Percentiles rank a stretch among this genome's conserved stretches.
phyloP scores from a whole-genome alignment of 2,888 invertebrate species.

The Ptychoptera albimana region DNA sequence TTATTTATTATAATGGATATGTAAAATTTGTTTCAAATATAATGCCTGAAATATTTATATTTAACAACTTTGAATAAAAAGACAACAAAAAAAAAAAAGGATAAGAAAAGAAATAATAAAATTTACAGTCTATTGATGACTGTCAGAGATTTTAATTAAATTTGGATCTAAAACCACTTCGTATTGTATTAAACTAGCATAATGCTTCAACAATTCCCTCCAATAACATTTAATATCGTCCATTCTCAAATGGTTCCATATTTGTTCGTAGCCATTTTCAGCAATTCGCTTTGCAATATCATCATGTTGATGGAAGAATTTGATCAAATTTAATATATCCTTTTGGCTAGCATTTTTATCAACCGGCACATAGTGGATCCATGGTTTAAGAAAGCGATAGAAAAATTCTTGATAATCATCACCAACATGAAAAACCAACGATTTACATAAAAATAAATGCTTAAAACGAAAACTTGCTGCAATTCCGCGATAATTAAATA shows the following conservation, averaged over 20 bases:
- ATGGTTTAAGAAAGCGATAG: constrained; percentile 76
- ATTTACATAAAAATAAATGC: constrained; percentile 84
- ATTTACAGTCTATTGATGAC: too few species aligned
- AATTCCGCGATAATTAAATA: constrained; percentile 93
- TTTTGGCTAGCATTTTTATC: constrained; percentile 45
- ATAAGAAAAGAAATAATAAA: too few species aligned
- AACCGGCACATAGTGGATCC: constrained; percentile 91
- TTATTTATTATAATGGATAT: too few species aligned
- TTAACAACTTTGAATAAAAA: too few species aligned
- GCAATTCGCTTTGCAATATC: constrained; percentile 61
- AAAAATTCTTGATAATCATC: constrained; percentile 92
- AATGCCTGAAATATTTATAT: too few species aligned
- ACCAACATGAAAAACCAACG: constrained; percentile 87
- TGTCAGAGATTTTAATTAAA: constrained; percentile 35
- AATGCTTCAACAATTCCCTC: constrained; percentile 56
- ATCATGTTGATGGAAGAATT: constrained; percentile 64
- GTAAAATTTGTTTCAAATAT: too few species aligned
- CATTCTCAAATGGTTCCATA: constrained; percentile 69
- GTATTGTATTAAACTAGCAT: constrained; percentile 56
- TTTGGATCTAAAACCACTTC: constrained; percentile 40
- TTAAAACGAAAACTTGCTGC: constrained; percentile 96
- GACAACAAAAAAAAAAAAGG: too few species aligned
- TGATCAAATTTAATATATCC: constrained; percentile 53
- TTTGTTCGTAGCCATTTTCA: constrained; percentile 61
- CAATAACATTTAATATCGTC: constrained; percentile 78